Evolutionary conservation across 2,113 vertebrate species (phyloP), one percentile per base, ranked within the genome.

Genomic region (Mus pahari): DNA sequence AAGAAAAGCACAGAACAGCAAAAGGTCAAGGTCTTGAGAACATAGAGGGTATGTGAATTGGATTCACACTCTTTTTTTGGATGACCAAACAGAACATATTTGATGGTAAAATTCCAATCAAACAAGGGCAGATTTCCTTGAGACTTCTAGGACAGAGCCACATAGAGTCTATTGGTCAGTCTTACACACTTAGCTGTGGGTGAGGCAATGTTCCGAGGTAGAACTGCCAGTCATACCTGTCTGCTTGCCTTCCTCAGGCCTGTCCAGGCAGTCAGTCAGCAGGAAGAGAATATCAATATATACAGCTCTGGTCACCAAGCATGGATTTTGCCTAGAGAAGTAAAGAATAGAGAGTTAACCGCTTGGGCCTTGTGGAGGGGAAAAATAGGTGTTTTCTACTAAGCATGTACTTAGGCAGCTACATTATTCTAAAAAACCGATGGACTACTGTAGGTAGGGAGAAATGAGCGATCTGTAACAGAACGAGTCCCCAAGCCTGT

Each of bases 251-350:
- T 96, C 97, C 66, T 96, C 90, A n/a, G 90, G 88, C 90, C 95
- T 98, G 64, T 97, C 94, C 26, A 98, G 92, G 90, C 98, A 98
- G 97, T 86, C 97, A 97, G 98, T 99, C 96, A 99, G 95, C 77
- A 98, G 97, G 96, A 98, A 93, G 96, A 99, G 92, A 92, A 99
- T 97, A 94, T 99, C 99, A 90, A 99, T 96, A 97, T 97, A 99
- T 14, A 99, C 98, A 91, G 99, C 99, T 98, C 99, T 99, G 91
- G 99, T 99, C 97, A 99, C 99, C 96, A 99, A 97, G 97, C 99
- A 99, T 68, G 98, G 97, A 97, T 99, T 99, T 93, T 98, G 96
- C 96, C 99, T 99, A 96, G 50, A 98, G 97, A 97, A 93, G 82
- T 97, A 94, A 97, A 97, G 86, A 97, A 83, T 22, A 83, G n/a